Conservation (phyloP, 2,888 invertebrate species). For the Hirtodrosophila cameraria region DNA sequence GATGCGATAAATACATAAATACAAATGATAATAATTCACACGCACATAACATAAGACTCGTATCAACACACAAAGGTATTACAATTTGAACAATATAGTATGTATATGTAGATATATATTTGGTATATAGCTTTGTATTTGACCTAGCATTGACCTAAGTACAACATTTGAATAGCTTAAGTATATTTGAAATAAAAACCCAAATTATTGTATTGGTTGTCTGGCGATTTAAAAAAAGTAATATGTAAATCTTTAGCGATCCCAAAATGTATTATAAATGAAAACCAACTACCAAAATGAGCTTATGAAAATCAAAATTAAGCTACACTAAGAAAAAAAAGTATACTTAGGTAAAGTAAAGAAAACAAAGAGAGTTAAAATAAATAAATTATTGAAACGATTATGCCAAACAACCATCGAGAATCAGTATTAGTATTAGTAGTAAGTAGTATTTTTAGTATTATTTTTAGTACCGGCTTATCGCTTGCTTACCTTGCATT, state of each 20-base stretch:
- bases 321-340: slow-evolving; percentile 51
- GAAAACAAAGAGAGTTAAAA: slow-evolving; percentile 27
- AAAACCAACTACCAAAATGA: slow-evolving; percentile 87
- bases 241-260: slow-evolving; percentile 2
- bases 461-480: slow-evolving; percentile 73
- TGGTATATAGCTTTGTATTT: slow-evolving; percentile 49
- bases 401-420: slow-evolving; percentile 82
- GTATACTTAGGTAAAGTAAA: slow-evolving; percentile 59
- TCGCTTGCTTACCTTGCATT: slow-evolving; percentile 96
- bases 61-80: slow-evolving; percentile 83
- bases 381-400: slow-evolving; percentile 23
- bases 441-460: slow-evolving; percentile 62
- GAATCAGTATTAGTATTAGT: slow-evolving; percentile 57
- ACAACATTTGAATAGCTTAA: slow-evolving; percentile 66
- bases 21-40: slow-evolving; percentile 79
- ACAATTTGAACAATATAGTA: slow-evolving; percentile 71
- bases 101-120: slow-evolving; percentile 50
- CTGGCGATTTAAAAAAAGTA: slow-evolving; percentile 30
- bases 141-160: slow-evolving; percentile 73
- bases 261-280: slow-evolving; percentile 25
- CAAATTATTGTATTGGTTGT: slow-evolving; percentile 49
- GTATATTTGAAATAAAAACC: slow-evolving; percentile 57
- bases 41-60: slow-evolving; percentile 82
- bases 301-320: slow-evolving; percentile 37
- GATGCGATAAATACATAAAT: slow-evolving; percentile 65